Evolutionary conservation across 2,113 vertebrate genomes (phyloP).

Genomic region (Acanthisitta chloris): DNA sequence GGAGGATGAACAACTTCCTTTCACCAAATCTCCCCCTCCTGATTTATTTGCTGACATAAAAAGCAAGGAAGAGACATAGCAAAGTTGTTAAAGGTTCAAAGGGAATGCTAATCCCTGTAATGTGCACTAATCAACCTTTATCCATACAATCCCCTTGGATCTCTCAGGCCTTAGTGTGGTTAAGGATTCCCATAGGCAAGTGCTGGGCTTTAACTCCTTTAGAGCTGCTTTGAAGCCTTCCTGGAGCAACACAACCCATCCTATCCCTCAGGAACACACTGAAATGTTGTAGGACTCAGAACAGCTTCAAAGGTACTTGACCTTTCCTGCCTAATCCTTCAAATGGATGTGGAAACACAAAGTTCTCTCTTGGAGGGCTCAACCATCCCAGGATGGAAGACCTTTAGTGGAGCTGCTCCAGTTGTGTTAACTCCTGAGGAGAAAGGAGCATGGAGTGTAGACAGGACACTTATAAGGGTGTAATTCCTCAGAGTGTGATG

Average conservation of each 20-base stretch:
- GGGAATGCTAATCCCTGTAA: slow-evolving; percentile 49
- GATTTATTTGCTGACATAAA: slow-evolving; percentile 35
- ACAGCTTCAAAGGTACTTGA: background rate
- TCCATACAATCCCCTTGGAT: slow-evolving; percentile 44
- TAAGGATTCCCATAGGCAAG: background rate
- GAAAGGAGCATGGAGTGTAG: accelerated
- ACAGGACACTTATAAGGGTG: background rate
- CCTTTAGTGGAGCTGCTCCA: background rate
- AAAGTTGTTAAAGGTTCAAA: slow-evolving; percentile 60
- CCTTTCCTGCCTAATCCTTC: background rate
- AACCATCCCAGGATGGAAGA: background rate
- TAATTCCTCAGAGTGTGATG: accelerated
- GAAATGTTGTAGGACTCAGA: background rate
- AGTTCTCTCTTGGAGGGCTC: background rate
- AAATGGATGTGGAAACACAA: background rate
- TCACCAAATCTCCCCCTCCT: background rate
- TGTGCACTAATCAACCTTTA: slow-evolving; percentile 57
- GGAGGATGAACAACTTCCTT: slow-evolving; percentile 51
- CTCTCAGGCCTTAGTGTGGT: background rate
- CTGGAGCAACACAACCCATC: accelerated
- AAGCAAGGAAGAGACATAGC: slow-evolving; percentile 17
- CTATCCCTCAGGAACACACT: background rate
- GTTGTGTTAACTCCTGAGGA: background rate
- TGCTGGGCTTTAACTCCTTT: background rate
- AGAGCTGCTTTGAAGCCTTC: background rate